Evolutionary conservation across 1,140 invertebrate genomes (phyloP), one percentile per base, ranked within the genome.

Genomic region (Tetramorium parvispinum): DNA sequence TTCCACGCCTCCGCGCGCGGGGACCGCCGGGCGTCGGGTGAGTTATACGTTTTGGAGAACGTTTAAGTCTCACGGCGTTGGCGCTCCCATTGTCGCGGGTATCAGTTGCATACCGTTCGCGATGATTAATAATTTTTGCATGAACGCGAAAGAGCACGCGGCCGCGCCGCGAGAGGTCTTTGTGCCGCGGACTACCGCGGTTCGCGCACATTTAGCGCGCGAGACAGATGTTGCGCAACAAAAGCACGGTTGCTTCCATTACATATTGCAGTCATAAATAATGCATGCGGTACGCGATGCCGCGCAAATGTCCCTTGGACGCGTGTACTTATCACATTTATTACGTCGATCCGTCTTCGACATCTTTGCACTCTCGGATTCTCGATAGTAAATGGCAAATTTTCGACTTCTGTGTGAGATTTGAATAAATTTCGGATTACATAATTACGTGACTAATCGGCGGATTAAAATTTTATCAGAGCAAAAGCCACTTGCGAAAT

Each of bases 111-210:
- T 13, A 51, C 49, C 51, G 21, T 55, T n/a, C 2, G 63, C 66
- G 51, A 43, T 32, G 65, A 82, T 82, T 59, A 57, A 82, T 82
- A 71, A 76, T 88, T 82, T 82, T 88, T 73, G 24, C 21, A 51
- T 51, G 27, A n/a, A 21, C 37, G 40, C 6, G 27, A 53, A 21
- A 37, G 32, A 55, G 43, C 76, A 57, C 24, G 43, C 32, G 32
- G 32, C 32, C 4, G 32, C 32, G 32, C 32, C 32, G 32, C 32
- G 16, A 46, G 79, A 49, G 13, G 21, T 53, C 51, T 55, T 55
- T 61, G 73, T 46, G 55, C 40, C 37, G 5, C 63, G 18, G 18
- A 68, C 13, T 21, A 55, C 65, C n/a, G 65, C 32, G 77, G 13
- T 27, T 37, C 59, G 76, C 76, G 59, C 3, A 18, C 78, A 63